Base-by-base conservation (phyloP, 2,113 vertebrate genomes). In the Riparia riparia region DNA sequence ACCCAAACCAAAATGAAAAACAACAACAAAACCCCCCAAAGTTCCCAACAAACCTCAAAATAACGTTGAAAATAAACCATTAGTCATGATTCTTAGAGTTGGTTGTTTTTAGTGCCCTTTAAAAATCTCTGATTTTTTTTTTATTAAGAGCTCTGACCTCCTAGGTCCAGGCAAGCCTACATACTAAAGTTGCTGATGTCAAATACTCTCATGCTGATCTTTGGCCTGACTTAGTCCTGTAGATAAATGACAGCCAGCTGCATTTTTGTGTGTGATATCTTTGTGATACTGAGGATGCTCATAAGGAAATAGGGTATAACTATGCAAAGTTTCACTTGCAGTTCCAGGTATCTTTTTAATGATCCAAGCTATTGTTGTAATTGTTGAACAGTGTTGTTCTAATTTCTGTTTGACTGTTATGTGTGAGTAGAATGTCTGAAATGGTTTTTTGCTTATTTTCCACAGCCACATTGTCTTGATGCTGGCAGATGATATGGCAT, bases 401-500 rank as follows among this genome's bases (percentile, higher is more conserved):
- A 18, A 79, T 79, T 94, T 87, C 51, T 3, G 1, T 84, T 74
- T 66, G 60, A 31, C 16, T 73, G 16, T 72, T 79, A 22, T 0
- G 7, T 82, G 49, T 42, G 66, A 42, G 29, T 13, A 88, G 70
- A 84, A 68, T 29, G 13, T 6, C 51, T 86, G 25, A 82, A 93
- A 50, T 61, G 18, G 14, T 63, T 69, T 45, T 39, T 68, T 69
- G 68, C 41, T 84, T 86, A 24, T 86, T 78, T 89, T 73, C 65
- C 18, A 7, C 82, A 99, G 99, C 95, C 99, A 99, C 96, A 99
- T 99, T 94, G 99, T 99, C 64, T 96, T 99, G 95, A 99, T 99
- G 99, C 97, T 99, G 89, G 99, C 99, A 28, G 99, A 99, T 82
- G 99, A 99, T 95, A 99, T 99, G 99, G 99, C 99, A 6, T 99